Conservation (phyloP, 2,797 vertebrate species). For the Scleropages formosus region DNA sequence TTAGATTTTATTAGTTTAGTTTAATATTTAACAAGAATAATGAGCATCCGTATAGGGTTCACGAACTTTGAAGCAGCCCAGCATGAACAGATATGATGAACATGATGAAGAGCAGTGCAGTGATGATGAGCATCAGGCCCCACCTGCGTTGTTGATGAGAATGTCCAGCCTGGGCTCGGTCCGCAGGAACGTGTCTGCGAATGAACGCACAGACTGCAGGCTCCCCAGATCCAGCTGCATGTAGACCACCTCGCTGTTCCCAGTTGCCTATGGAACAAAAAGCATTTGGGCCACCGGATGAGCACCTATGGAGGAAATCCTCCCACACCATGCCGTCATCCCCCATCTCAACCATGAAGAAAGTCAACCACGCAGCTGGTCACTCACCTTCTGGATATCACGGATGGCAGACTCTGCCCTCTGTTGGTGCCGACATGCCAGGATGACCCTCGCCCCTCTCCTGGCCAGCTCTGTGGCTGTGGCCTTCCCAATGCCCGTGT, state of each 20-base stretch:
- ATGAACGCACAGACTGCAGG: constrained; percentile 71
- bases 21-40: no score
- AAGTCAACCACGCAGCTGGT: neutral
- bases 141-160: constrained; percentile 88
- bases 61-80: no score
- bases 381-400: constrained; percentile 73
- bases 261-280: constrained; percentile 62
- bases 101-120: constrained; percentile 40
- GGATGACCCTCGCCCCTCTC: constrained; percentile 75
- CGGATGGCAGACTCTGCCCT: constrained; percentile 68
- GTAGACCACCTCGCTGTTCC: constrained; percentile 72
- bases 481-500: constrained; percentile 80
- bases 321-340: no score
- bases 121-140: constrained; percentile 42
- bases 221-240: constrained; percentile 81
- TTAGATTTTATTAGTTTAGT: no score
- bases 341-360: no score
- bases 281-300: neutral
- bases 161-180: constrained; percentile 79
- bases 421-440: constrained; percentile 72
- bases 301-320: neutral
- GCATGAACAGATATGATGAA: neutral
- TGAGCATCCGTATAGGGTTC: no score
- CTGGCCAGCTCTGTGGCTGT: constrained; percentile 76
- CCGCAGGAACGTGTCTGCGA: constrained; percentile 71